Conservation (phyloP, 2,888 invertebrate species). For the Caenorhabditis doughertyi region DNA sequence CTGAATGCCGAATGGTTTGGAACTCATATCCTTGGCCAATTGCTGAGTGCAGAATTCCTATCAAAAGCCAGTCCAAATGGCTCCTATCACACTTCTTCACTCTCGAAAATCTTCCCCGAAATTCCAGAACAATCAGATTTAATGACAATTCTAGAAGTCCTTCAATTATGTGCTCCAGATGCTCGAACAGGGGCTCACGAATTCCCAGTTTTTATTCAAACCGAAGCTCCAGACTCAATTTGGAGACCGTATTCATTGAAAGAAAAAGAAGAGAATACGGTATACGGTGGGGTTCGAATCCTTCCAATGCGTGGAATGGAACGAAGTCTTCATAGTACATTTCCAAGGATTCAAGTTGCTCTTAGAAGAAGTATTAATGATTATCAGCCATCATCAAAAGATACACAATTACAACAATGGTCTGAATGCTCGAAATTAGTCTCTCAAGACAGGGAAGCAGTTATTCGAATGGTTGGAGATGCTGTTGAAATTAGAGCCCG, state of each 20-base stretch:
- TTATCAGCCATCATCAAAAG: constrained; percentile 82
- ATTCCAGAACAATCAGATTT: constrained; percentile 87
- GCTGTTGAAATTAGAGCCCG: constrained; percentile 83
- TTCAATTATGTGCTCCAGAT: constrained; percentile 84
- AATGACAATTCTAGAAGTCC: constrained; percentile 87
- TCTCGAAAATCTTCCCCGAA: constrained; percentile 88
- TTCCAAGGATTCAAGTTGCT: constrained; percentile 87
- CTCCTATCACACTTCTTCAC: constrained; percentile 88
- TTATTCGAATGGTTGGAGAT: constrained; percentile 85
- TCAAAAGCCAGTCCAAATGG: constrained; percentile 86
- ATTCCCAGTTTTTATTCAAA: constrained; percentile 87
- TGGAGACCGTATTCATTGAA: constrained; percentile 83
- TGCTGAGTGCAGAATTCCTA: constrained; percentile 85
- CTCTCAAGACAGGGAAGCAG: constrained; percentile 87
- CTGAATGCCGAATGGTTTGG: constrained; percentile 88
- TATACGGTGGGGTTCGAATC: constrained; percentile 72
- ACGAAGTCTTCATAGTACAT: constrained; percentile 87
- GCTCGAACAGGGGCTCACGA: constrained; percentile 86
- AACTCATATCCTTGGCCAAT: constrained; percentile 87
- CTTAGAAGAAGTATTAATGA: constrained; percentile 86
- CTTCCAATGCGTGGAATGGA: constrained; percentile 85
- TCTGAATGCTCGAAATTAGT: constrained; percentile 86
- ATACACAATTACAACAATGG: constrained; percentile 88
- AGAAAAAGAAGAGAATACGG: constrained; percentile 43
- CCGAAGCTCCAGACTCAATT: constrained; percentile 75